These are phyloP conservation scores for Ectemnius lituratus DNA, from an alignment of 2,888 invertebrate species.

Conservation along the genomic window DNA sequence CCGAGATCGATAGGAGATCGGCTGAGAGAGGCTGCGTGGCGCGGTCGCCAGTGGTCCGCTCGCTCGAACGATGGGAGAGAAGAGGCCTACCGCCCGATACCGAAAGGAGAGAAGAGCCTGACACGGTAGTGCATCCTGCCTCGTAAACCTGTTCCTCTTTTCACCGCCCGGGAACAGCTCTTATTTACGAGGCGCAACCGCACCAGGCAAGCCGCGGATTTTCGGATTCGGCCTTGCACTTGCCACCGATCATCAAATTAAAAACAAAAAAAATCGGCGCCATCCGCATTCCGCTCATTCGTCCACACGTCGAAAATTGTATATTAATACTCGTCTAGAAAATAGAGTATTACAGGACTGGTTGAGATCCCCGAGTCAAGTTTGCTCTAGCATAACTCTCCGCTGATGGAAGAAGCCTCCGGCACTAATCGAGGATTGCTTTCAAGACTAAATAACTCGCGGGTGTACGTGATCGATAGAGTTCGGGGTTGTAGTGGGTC, in stretches of 20 bases:
- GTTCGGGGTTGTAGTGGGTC: constrained; percentile 46
- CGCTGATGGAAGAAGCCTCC: neutral
- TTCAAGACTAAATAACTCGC: constrained; percentile 44
- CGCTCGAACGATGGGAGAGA: neutral
- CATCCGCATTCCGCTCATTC: neutral
- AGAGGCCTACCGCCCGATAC: constrained; percentile 13
- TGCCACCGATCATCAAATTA: constrained; percentile 28
- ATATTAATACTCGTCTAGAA: too few species aligned
- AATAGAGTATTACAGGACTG: too few species aligned
- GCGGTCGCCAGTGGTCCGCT: neutral
- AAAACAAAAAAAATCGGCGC: neutral
- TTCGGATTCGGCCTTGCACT: constrained; percentile 59
- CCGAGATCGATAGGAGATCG: constrained; percentile 60
- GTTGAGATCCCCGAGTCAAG: neutral
- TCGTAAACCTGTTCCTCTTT: constrained; percentile 71
- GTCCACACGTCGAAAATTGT: too few species aligned
- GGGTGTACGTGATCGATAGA: constrained; percentile 60
- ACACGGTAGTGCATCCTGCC: constrained; percentile 62
- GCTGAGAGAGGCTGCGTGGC: constrained; percentile 30
- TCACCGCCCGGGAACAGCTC: constrained; percentile 63
- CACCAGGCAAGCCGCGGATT: constrained; percentile 54
- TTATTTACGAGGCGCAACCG: constrained; percentile 67
- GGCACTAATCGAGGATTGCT: neutral
- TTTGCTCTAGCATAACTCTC: neutral
- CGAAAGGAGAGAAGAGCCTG: constrained; percentile 40